A percentile compares a stretch with the other conserved stretches of the same genome.
phyloP scores from a whole-genome alignment of 2,797 vertebrate species.

The Chaetodon trifasciatus region DNA sequence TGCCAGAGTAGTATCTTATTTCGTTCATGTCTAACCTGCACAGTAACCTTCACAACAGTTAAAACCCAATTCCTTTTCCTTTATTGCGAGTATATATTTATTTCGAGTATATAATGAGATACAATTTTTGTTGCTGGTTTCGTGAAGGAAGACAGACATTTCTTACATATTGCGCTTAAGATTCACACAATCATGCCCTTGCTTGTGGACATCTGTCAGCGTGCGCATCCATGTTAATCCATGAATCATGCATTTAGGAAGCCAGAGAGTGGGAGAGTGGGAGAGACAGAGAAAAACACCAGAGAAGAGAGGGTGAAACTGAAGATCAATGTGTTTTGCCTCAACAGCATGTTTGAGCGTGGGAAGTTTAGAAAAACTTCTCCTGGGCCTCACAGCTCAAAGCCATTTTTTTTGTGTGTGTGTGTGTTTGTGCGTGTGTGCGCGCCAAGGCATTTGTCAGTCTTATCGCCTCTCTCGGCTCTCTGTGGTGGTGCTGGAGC shows the following conservation, averaged over 20 bases:
- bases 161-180: constrained; percentile 17
- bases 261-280: constrained; percentile 44
- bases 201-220: constrained; percentile 39
- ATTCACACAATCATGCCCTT: constrained; percentile 24
- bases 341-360: constrained; percentile 71
- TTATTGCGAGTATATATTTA: neutral
- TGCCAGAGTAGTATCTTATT: neutral
- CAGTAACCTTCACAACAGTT: neutral
- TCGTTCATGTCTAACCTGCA: neutral
- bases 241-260: constrained; percentile 41
- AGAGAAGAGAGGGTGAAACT: constrained; percentile 56
- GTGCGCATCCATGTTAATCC: constrained; percentile 38
- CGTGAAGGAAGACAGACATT: neutral
- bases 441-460: constrained; percentile 78
- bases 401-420: constrained; percentile 40
- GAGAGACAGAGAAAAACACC: constrained; percentile 34
- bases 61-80: neutral
- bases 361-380: constrained; percentile 76
- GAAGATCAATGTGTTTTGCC: constrained; percentile 70
- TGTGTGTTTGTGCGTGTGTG: constrained; percentile 25
- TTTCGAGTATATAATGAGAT: neutral
- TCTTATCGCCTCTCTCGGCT: constrained; percentile 80
- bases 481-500: constrained; percentile 71
- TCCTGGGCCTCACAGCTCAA: constrained; percentile 64
- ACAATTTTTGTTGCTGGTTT: neutral